Evolutionary conservation across 1,140 invertebrate genomes (phyloP).

Genomic region (Neuroterus valhalla): DNA sequence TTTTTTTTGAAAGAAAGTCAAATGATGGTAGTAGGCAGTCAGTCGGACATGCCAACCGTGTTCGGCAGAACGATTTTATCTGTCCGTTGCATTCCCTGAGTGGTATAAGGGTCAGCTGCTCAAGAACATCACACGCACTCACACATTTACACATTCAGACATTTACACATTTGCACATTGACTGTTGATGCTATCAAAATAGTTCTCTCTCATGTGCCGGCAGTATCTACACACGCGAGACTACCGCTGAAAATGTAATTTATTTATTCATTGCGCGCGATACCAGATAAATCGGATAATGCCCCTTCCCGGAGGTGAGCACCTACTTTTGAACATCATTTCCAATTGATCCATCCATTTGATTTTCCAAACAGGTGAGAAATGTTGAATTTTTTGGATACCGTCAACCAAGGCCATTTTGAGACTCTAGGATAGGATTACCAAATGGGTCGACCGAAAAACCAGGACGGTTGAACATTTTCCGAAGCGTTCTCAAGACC

Average conservation of each 20-base stretch:
- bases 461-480: too few species aligned
- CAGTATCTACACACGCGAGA: constrained; percentile 43
- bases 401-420: too few species aligned
- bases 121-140: constrained; percentile 37
- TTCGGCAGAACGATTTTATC: constrained; percentile 54
- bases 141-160: constrained; percentile 6
- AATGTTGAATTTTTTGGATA: too few species aligned
- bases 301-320: constrained; percentile 43
- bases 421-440: too few species aligned
- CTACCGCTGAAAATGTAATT: constrained; percentile 56
- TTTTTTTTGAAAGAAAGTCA: constrained; percentile 32
- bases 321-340: not conserved
- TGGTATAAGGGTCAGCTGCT: constrained; percentile 43
- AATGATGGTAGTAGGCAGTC: constrained; percentile 22
- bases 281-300: constrained; percentile 58
- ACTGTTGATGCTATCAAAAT: constrained; percentile 56
- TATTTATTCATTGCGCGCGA: constrained; percentile 56
- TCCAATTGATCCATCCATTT: not conserved
- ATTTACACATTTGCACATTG: constrained; percentile 31
- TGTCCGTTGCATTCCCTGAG: constrained; percentile 44
- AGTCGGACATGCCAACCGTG: constrained; percentile 35
- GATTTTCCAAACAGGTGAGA: not conserved
- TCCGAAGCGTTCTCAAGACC: too few species aligned
- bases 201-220: constrained; percentile 41
- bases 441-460: too few species aligned